Evolutionary conservation across 2,113 vertebrate genomes (phyloP).

Genomic region (Anseranas semipalmata): DNA sequence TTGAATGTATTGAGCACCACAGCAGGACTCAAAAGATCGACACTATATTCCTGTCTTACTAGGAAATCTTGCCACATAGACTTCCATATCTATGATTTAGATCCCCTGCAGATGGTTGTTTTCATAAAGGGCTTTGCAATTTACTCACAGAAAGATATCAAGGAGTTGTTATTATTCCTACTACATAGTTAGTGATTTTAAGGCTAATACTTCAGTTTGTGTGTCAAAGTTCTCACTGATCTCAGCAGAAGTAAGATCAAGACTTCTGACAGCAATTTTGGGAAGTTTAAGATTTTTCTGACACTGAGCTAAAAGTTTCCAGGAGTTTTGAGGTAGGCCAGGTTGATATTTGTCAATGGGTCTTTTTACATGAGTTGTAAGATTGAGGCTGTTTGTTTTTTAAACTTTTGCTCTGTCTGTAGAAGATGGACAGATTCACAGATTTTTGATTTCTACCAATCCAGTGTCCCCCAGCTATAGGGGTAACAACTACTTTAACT

Average conservation of each 20-base stretch:
- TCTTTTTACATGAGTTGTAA: neutral
- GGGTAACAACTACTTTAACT: neutral
- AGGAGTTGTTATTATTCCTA: neutral
- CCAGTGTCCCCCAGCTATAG: neutral
- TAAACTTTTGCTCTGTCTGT: neutral
- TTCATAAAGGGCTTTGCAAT: neutral
- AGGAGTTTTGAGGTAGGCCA: neutral
- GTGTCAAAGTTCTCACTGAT: neutral
- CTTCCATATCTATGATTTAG: neutral
- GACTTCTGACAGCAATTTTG: neutral
- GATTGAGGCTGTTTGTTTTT: neutral
- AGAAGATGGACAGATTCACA: neutral
- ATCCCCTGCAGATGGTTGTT: neutral
- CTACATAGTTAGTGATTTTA: neutral
- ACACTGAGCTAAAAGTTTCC: neutral
- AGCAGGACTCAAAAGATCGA: neutral
- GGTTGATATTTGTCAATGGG: neutral
- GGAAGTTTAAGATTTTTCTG: neutral
- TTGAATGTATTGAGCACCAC: neutral
- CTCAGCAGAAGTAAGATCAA: slow-evolving; percentile 2
- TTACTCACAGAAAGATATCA: neutral
- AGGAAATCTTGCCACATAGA: neutral
- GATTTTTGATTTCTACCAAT: neutral
- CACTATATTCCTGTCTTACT: neutral
- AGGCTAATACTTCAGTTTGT: neutral